Conservation (phyloP, 2,113 vertebrate species). For the Percopsis transmontana region DNA sequence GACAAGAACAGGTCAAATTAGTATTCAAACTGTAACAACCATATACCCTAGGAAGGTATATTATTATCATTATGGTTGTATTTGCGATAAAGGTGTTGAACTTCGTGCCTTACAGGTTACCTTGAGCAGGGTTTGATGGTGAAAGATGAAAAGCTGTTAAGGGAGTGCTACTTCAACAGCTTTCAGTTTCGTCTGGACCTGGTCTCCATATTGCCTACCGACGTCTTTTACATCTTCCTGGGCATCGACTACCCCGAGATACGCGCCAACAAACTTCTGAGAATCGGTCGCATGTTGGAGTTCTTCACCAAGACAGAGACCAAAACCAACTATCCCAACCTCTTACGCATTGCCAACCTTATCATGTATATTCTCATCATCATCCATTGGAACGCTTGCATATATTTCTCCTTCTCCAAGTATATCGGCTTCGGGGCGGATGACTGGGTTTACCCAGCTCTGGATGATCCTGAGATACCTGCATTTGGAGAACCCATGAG, state of each 20-base stretch:
- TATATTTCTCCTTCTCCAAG: slow-evolving; percentile 95
- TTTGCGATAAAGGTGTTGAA: slow-evolving; percentile 12
- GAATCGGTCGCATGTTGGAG: slow-evolving; percentile 92
- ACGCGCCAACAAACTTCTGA: slow-evolving; percentile 89
- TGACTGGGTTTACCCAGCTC: slow-evolving; percentile 77
- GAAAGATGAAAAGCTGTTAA: slow-evolving; percentile 84
- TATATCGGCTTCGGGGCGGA: slow-evolving; percentile 85
- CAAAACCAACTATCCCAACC: slow-evolving; percentile 94
- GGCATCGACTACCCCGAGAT: slow-evolving; percentile 95
- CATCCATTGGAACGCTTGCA: slow-evolving; percentile 98
- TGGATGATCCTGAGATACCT: slow-evolving; percentile 77
- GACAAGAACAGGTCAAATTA: slow-evolving; percentile 86
- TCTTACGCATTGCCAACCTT: slow-evolving; percentile 94
- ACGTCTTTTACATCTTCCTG: slow-evolving; percentile 85
- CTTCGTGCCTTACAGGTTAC: slow-evolving; percentile 77
- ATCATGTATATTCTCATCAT: slow-evolving; percentile 99
- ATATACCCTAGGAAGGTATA: too few species aligned
- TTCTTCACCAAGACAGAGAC: slow-evolving; percentile 95
- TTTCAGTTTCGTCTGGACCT: slow-evolving; percentile 89
- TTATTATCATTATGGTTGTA: neutral
- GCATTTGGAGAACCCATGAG: slow-evolving; percentile 86
- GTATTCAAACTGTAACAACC: too few species aligned
- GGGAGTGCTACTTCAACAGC: slow-evolving; percentile 80
- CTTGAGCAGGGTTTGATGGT: slow-evolving; percentile 94
- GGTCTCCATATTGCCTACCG: slow-evolving; percentile 90